These are phyloP conservation scores for Opisthograptis luteolata DNA, from an alignment of 2,888 invertebrate species.

Conservation along the genomic window DNA sequence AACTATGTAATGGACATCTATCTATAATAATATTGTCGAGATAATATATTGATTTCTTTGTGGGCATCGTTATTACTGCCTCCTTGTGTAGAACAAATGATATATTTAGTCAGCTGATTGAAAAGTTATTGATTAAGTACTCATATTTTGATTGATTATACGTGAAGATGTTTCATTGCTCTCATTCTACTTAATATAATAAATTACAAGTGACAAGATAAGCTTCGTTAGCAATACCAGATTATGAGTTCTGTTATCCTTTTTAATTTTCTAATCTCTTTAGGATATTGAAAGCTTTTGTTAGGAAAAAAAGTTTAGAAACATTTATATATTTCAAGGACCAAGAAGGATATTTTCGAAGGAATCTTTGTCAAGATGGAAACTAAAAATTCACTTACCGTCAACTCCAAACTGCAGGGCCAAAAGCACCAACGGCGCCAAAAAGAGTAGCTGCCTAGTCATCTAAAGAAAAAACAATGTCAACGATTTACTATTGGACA, in stretches of 20 bases:
- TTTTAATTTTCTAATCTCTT: no score
- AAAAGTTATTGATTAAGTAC: background rate
- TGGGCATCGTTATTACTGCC: conserved; percentile 1
- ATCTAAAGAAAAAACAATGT: conserved; percentile 58
- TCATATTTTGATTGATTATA: background rate
- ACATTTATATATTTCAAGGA: no score
- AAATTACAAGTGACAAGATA: no score
- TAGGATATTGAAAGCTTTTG: no score
- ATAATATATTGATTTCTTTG: conserved; percentile 15
- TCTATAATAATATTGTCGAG: conserved; percentile 4
- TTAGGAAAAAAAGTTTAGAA: no score
- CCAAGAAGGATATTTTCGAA: no score
- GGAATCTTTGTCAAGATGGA: no score
- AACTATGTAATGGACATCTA: conserved; percentile 11
- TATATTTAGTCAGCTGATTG: background rate
- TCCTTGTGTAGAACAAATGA: background rate
- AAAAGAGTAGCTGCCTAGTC: conserved; percentile 58
- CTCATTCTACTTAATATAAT: no score
- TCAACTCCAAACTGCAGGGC: conserved; percentile 60
- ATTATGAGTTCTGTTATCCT: no score
- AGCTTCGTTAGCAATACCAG: no score
- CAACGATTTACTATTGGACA: conserved; percentile 2
- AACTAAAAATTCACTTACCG: conserved; percentile 67
- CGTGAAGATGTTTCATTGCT: no score
- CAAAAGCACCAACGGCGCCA: conserved; percentile 73